Percentiles rank a stretch among this genome's conserved stretches.
These are phyloP conservation scores for Moxostoma hubbsi DNA, from an alignment of 2,797 vertebrate species.

Conservation along the genomic window DNA sequence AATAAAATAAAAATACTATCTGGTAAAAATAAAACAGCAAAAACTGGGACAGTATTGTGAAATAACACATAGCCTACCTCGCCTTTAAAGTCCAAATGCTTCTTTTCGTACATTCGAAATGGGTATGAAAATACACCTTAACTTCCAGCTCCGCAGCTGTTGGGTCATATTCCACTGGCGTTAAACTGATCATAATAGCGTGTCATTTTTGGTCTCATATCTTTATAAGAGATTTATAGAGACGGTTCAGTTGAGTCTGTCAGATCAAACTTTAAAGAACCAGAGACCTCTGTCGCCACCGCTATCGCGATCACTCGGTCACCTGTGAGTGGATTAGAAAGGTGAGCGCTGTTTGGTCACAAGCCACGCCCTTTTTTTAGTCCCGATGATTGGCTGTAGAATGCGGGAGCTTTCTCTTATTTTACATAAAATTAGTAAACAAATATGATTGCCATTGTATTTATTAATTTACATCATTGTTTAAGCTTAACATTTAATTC, in stretches of 20 bases:
- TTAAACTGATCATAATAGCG: background rate
- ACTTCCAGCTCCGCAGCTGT: slow-evolving; percentile 1
- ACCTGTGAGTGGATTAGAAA: slow-evolving; percentile 33
- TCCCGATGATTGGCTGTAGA: slow-evolving; percentile 4
- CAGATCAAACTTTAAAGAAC: background rate
- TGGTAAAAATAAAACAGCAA: background rate
- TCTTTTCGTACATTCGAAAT: too few relatives aligned
- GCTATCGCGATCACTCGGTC: background rate
- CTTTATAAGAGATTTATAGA: background rate
- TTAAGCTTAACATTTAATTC: too few relatives aligned
- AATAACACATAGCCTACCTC: slow-evolving; percentile 9
- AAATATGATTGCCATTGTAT: too few relatives aligned
- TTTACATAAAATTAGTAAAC: background rate
- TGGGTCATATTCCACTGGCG: slow-evolving; percentile 4
- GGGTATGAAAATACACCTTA: too few relatives aligned
- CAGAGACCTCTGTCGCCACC: background rate
- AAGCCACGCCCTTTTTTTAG: background rate
- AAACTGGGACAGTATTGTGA: background rate
- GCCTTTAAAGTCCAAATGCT: slow-evolving; percentile 2
- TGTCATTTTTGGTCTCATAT: background rate
- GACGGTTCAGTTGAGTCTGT: background rate
- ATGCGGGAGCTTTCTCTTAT: background rate
- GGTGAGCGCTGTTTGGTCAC: background rate
- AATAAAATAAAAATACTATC: background rate
- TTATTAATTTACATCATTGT: too few relatives aligned